Conservation (phyloP, 2,797 vertebrate species). For the Hafferia zeledoni region DNA sequence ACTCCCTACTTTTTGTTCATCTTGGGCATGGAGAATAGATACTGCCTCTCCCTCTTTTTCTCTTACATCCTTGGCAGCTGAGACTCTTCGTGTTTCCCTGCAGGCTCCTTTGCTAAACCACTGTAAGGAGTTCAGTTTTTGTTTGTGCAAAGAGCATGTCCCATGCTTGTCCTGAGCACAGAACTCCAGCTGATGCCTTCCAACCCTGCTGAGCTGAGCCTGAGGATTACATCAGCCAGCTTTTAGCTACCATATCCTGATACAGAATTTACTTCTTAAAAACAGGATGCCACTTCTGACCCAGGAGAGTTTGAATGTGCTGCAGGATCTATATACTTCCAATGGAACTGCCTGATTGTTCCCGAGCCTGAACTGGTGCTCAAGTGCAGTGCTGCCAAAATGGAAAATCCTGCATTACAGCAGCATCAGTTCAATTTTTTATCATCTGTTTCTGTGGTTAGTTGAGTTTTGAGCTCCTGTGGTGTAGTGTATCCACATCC, state of each 20-base stretch:
- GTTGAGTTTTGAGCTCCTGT: not conserved
- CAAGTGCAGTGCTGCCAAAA: not conserved
- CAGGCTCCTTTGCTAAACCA: not conserved
- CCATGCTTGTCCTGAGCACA: not conserved
- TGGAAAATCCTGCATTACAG: not conserved
- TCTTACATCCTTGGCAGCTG: not conserved
- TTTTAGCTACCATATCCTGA: not conserved
- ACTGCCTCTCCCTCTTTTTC: not conserved
- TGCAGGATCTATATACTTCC: not conserved
- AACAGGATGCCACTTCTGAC: not conserved
- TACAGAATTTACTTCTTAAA: not conserved
- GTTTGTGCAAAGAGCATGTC: not conserved
- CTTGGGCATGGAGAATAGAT: not conserved
- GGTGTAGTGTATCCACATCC: not conserved
- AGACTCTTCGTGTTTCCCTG: not conserved
- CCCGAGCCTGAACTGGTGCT: not conserved
- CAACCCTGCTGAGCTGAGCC: not conserved
- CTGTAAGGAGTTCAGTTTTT: not conserved
- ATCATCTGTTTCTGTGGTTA: constrained; percentile 2
- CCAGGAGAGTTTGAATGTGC: not conserved
- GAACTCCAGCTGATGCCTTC: not conserved
- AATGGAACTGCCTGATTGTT: not conserved
- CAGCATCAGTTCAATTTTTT: not conserved
- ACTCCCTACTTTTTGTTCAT: not conserved
- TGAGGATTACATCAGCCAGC: not conserved